Evolutionary conservation across 1,140 invertebrate species (phyloP).

Genomic region (Berghia stephanieae): DNA sequence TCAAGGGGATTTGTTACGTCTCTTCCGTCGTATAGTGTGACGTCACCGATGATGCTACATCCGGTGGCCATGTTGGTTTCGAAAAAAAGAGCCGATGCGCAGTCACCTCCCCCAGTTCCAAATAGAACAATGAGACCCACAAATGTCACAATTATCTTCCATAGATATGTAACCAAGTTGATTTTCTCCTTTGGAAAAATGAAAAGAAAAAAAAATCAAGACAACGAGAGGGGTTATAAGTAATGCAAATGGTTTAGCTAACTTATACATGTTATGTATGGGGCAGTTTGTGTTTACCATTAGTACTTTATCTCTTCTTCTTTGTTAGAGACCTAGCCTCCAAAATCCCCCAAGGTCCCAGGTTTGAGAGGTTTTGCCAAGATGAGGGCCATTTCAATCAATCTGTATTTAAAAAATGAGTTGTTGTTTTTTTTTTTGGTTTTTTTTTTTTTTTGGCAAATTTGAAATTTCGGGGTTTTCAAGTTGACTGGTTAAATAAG

Average conservation of each 20-base stretch:
- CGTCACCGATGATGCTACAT: slow-evolving; percentile 21
- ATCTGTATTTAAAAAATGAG: too few species aligned
- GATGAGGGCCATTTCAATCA: too few species aligned
- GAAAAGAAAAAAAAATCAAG: too few species aligned
- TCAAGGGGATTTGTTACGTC: neutral
- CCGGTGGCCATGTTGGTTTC: neutral
- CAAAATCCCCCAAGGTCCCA: too few species aligned
- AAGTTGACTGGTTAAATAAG: too few species aligned
- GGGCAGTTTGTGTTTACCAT: neutral
- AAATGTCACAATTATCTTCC: slow-evolving; percentile 51
- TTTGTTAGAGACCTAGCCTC: neutral
- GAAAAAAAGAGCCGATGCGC: slow-evolving; percentile 35
- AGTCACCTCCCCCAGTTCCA: slow-evolving; percentile 29
- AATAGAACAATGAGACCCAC: slow-evolving; percentile 37
- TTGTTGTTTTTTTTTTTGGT: too few species aligned
- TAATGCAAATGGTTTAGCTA: too few species aligned
- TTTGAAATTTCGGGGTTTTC: too few species aligned
- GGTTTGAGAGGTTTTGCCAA: too few species aligned
- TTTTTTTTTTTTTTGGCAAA: too few species aligned
- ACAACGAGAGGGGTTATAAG: too few species aligned
- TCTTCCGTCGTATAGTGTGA: slow-evolving; percentile 19
- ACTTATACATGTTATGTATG: too few species aligned
- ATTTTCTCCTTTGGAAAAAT: slow-evolving; percentile 42
- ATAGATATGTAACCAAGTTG: slow-evolving; percentile 43
- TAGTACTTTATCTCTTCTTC: neutral